Percentiles rank a stretch among this genome's conserved stretches.
Evolutionary conservation across 2,113 vertebrate genomes (phyloP).

Genomic region (Muntiacus muntjak): DNA sequence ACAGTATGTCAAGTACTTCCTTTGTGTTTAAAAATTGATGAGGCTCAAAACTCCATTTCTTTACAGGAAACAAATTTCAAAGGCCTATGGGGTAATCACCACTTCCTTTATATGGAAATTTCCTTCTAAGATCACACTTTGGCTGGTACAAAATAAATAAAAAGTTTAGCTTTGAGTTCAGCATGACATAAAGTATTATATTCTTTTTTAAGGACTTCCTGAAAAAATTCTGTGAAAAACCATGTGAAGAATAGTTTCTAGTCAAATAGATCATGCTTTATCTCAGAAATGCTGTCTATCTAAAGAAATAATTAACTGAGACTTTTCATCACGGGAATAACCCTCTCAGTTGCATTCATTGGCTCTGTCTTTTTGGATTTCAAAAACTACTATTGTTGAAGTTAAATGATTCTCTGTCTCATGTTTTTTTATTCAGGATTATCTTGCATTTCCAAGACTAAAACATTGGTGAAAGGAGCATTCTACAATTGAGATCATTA

Average conservation of each 20-base stretch:
- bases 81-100: slow-evolving; percentile 19
- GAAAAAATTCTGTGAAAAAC: slow-evolving; percentile 36
- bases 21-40: slow-evolving; percentile 72
- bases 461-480: neutral
- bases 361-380: neutral
- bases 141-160: neutral
- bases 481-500: too few species aligned
- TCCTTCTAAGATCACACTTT: neutral
- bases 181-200: neutral
- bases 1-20: slow-evolving; percentile 59
- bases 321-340: neutral
- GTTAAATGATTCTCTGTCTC: neutral
- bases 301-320: neutral
- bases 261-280: neutral
- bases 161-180: neutral
- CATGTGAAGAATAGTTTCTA: slow-evolving; percentile 4
- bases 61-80: slow-evolving; percentile 59
- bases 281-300: neutral
- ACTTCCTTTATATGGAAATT: neutral
- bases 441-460: neutral
- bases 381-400: neutral
- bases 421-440: neutral
- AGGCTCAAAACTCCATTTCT: slow-evolving; percentile 56
- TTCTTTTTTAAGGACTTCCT: neutral
- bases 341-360: neutral